Conservation (phyloP, 1,140 invertebrate genomes). For the Penaeus vannamei region DNA sequence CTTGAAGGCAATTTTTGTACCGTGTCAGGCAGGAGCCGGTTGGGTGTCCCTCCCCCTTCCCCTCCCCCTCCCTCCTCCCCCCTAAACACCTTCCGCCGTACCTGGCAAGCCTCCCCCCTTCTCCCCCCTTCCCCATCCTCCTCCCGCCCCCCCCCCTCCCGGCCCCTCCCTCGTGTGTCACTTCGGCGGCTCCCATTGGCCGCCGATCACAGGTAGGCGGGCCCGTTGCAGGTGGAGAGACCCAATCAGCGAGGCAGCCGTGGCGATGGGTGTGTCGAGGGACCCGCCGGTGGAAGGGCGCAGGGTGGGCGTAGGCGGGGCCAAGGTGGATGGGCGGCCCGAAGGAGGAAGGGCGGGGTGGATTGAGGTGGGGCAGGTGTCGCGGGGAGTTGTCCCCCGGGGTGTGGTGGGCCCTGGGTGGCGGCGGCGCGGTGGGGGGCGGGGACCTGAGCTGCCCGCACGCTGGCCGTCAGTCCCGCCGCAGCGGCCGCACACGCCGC, state of each 20-base stretch:
- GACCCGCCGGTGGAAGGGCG: not conserved
- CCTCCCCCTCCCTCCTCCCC: not conserved
- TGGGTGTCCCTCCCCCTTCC: slow-evolving; percentile 23
- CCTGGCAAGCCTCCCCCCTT: not conserved
- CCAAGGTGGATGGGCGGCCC: slow-evolving; percentile 17
- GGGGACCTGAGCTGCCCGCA: slow-evolving; percentile 49
- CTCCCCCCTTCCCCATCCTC: not conserved
- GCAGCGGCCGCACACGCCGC: slow-evolving; percentile 63
- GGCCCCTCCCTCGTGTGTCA: not conserved
- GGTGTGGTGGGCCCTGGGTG: slow-evolving; percentile 39
- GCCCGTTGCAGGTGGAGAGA: not conserved
- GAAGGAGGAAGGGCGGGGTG: slow-evolving; percentile 12
- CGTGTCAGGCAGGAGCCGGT: slow-evolving; percentile 20
- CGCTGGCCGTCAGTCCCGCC: slow-evolving; percentile 49
- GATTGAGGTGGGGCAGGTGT: not conserved
- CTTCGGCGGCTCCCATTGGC: not conserved
- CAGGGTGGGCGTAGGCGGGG: slow-evolving; percentile 20
- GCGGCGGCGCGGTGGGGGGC: slow-evolving; percentile 52
- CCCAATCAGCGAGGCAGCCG: too few relatives aligned
- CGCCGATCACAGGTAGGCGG: not conserved
- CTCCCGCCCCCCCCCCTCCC: not conserved
- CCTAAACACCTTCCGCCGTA: slow-evolving; percentile 1
- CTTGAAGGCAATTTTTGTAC: slow-evolving; percentile 53
- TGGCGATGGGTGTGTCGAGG: not conserved
- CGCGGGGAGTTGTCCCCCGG: slow-evolving; percentile 27